These are phyloP conservation scores for Mormyrops boulengeri DNA, from an alignment of 2,797 vertebrate genomes.

Conservation along the genomic window DNA sequence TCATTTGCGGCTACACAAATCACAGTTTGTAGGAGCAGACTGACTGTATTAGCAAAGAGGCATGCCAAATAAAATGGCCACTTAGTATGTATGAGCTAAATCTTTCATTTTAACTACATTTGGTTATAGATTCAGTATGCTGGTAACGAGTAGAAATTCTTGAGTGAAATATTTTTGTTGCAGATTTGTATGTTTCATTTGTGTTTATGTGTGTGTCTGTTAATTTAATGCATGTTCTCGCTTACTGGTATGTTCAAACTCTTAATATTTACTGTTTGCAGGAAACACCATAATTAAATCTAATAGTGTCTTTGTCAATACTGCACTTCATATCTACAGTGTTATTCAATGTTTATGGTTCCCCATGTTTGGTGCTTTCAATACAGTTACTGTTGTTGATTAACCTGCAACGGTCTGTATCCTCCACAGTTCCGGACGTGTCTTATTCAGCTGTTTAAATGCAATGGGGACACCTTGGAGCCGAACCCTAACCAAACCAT, in stretches of 20 bases:
- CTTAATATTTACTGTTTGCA: background rate
- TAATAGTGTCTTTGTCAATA: background rate
- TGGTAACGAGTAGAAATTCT: background rate
- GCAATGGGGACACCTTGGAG: constrained; percentile 46
- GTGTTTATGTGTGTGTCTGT: background rate
- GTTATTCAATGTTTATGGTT: background rate
- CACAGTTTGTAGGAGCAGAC: background rate
- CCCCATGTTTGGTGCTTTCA: background rate
- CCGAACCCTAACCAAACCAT: constrained; percentile 56
- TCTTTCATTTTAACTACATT: background rate
- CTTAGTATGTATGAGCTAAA: background rate
- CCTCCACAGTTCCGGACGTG: constrained; percentile 75
- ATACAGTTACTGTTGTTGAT: background rate
- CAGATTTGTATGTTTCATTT: background rate
- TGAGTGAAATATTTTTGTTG: background rate
- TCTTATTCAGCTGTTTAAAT: constrained; percentile 69
- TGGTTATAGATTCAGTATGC: background rate
- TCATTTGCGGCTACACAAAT: background rate
- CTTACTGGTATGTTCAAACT: background rate
- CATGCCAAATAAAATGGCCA: background rate
- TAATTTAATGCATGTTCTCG: background rate
- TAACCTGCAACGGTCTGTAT: background rate
- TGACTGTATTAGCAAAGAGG: background rate
- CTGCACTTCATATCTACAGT: background rate
- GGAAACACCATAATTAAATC: background rate